These are phyloP conservation scores for Oreamnos americanus DNA, from an alignment of 2,113 vertebrate species.

Conservation along the genomic window DNA sequence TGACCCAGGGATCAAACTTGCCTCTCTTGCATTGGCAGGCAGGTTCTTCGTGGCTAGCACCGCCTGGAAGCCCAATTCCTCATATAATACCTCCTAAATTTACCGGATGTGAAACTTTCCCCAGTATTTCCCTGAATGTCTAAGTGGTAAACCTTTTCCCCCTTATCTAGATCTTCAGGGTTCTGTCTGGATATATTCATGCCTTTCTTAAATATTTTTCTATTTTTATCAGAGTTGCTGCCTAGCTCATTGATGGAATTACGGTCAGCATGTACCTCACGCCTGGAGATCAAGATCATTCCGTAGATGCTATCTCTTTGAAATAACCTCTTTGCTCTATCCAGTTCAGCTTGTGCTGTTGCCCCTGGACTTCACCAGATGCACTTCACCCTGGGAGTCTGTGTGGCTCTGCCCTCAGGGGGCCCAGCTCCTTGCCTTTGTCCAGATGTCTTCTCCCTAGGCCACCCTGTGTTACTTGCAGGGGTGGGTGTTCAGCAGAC, in stretches of 20 bases:
- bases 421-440: rapidly evolving
- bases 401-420: rapidly evolving
- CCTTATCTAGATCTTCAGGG: background rate
- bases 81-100: background rate
- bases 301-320: rapidly evolving
- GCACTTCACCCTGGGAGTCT: rapidly evolving
- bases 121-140: background rate
- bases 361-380: background rate
- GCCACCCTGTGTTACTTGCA: background rate
- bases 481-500: rapidly evolving
- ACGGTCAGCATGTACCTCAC: background rate
- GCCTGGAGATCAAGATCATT: background rate
- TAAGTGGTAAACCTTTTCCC: background rate
- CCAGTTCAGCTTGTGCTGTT: background rate
- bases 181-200: background rate
- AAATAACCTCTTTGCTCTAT: background rate
- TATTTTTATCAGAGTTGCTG: background rate
- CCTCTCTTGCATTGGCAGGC: background rate
- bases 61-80: background rate
- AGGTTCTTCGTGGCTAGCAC: background rate
- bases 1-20: background rate
- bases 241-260: background rate
- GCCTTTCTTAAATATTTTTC: background rate
- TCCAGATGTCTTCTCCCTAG: rapidly evolving
- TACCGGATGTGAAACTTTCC: background rate